phyloP scores from a whole-genome alignment of 2,113 vertebrate species.

The Sphyrna mokarran region DNA sequence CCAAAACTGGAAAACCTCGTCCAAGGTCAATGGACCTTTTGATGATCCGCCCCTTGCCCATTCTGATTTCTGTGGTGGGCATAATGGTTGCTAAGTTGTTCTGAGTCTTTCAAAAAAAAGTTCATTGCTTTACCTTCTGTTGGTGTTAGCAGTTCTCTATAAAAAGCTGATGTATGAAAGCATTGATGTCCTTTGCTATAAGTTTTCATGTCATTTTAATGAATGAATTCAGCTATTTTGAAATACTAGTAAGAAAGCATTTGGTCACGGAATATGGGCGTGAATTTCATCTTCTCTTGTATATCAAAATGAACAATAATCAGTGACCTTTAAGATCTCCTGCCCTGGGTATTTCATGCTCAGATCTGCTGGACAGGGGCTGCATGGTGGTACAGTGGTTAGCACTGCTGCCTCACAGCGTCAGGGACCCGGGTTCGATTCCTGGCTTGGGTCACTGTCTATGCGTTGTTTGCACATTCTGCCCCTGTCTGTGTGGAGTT shows the following conservation, averaged over 20 bases:
- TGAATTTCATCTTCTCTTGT: neutral
- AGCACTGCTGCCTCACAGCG: no score
- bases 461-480: no score
- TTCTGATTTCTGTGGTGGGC: no score
- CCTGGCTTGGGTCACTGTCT: no score
- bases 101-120: neutral
- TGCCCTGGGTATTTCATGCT: neutral
- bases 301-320: neutral
- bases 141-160: neutral
- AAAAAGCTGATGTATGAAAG: neutral
- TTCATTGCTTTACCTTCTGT: neutral
- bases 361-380: neutral
- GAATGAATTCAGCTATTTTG: neutral
- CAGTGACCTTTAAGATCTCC: neutral
- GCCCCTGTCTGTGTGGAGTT: no score
- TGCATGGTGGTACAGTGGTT: no score
- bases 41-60: no score
- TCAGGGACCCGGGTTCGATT: no score
- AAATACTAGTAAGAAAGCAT: neutral
- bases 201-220: neutral
- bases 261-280: neutral
- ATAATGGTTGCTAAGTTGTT: neutral
- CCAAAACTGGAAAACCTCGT: no score
- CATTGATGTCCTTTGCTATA: neutral
- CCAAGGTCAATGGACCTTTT: no score